Evolutionary conservation across 1,140 invertebrate genomes (phyloP).

Genomic region (Cydia splendana): DNA sequence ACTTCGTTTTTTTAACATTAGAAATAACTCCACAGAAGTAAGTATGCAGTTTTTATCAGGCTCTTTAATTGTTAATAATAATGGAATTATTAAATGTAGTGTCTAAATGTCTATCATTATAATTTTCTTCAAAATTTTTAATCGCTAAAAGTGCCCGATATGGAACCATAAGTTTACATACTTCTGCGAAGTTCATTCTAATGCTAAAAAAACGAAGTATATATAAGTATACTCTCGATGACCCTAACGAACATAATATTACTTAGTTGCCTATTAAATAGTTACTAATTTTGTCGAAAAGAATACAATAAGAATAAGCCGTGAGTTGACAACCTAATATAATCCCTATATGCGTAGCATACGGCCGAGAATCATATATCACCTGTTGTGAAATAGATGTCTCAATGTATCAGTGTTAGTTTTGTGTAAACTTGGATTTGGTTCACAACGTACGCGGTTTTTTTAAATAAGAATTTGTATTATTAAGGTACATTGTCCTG

Average conservation of each 20-base stretch:
- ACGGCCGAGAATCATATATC: background rate
- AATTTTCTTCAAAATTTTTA: no score
- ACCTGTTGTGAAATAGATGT: constrained; percentile 18
- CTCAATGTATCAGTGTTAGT: constrained; percentile 21
- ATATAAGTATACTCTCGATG: background rate
- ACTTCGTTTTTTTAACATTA: no score
- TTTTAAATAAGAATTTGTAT: background rate
- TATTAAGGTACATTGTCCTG: background rate
- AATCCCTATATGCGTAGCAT: background rate
- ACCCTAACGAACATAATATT: background rate
- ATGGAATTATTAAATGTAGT: no score
- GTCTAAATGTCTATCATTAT: no score
- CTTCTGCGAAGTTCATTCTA: no score
- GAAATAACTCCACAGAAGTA: no score
- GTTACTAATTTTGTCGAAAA: background rate
- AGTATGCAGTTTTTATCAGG: no score
- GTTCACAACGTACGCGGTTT: background rate
- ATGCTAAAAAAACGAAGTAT: no score
- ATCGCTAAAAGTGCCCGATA: no score
- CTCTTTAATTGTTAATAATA: no score
- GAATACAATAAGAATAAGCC: background rate
- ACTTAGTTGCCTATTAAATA: background rate
- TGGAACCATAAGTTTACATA: no score
- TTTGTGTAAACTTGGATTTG: constrained; percentile 12
- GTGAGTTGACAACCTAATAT: background rate